Conservation (phyloP, 1,140 invertebrate genomes). For the Cyphomyrmex costatus region DNA sequence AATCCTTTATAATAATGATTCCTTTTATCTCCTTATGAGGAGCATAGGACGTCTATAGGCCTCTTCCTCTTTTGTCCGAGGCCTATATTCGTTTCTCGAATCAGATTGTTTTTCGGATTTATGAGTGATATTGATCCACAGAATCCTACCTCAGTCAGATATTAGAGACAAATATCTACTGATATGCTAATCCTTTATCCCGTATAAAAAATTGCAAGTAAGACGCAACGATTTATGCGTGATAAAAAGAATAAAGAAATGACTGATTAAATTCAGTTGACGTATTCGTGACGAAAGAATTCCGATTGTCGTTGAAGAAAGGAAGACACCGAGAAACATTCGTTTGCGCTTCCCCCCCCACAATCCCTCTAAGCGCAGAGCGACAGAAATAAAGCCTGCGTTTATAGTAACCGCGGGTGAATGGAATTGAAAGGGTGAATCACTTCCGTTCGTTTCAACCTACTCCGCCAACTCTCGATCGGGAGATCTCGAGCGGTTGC, state of each 20-base stretch:
- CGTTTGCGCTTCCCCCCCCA: neutral
- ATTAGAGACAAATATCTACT: no score
- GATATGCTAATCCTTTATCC: no score
- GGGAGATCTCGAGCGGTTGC: neutral
- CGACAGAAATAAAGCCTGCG: constrained; percentile 34
- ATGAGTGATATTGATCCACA: no score
- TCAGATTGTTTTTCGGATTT: no score
- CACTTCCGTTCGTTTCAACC: constrained; percentile 43
- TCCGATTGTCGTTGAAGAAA: constrained; percentile 11
- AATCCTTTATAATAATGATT: neutral
- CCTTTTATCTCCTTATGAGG: no score
- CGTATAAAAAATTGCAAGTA: neutral
- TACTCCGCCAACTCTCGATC: constrained; percentile 31
- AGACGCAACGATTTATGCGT: neutral
- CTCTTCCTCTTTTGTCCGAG: no score
- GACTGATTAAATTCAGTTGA: neutral
- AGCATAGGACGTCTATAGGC: no score
- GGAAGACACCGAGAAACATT: neutral
- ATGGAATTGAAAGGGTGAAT: constrained; percentile 48
- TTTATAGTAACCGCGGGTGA: constrained; percentile 44
- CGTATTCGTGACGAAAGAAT: neutral
- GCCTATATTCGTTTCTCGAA: no score
- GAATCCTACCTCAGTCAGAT: no score
- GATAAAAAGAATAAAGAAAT: neutral
- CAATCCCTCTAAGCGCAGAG: constrained; percentile 23